These are phyloP conservation scores for Andrena marginata DNA, from an alignment of 2,888 invertebrate genomes.

Conservation along the genomic window DNA sequence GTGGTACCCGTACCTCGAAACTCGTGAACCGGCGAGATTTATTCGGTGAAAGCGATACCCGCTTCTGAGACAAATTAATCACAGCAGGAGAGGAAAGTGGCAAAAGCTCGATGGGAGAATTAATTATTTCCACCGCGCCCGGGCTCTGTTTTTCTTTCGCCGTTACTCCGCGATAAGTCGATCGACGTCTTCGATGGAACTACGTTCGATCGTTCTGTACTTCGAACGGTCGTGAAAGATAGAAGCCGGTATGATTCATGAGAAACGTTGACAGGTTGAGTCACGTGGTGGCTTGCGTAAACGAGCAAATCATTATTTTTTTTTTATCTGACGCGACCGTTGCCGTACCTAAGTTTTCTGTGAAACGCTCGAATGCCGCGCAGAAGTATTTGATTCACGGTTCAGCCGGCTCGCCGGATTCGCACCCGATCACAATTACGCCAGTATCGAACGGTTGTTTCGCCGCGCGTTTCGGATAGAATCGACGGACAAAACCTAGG, in stretches of 20 bases:
- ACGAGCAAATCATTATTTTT: background rate
- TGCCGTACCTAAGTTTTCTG: background rate
- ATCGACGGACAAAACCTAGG: background rate
- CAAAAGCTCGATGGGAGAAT: no score
- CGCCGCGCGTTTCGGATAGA: no score
- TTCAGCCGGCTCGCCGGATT: no score
- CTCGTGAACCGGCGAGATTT: no score
- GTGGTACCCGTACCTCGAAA: no score
- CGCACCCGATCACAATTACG: no score
- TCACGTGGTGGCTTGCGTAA: conserved; percentile 22
- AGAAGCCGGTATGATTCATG: conserved; percentile 16
- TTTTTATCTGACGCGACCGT: background rate
- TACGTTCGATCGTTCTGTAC: conserved; percentile 4
- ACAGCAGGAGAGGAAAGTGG: no score
- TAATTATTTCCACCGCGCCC: no score
- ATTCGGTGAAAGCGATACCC: no score
- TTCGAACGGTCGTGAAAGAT: background rate
- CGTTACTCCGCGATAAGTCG: no score
- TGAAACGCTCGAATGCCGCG: background rate
- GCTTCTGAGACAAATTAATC: no score
- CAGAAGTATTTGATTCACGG: no score
- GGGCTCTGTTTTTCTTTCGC: background rate
- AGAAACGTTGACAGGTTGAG: conserved; percentile 2
- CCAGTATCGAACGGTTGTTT: background rate
- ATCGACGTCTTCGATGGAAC: background rate